phyloP scores from a whole-genome alignment of 2,113 vertebrate species.

The Tetraodon nigroviridis region DNA sequence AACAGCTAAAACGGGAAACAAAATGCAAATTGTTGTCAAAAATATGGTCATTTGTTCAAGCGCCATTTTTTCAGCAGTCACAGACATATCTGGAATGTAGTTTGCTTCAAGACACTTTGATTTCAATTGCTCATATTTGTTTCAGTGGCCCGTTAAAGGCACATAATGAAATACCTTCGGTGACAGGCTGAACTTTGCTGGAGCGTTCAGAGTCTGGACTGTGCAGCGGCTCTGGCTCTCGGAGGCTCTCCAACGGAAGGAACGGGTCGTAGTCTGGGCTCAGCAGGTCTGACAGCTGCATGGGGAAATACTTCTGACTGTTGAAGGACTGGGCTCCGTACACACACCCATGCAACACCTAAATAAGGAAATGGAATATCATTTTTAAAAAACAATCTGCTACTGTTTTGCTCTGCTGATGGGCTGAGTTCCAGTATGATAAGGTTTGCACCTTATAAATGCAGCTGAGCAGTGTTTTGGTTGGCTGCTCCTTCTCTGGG shows the following conservation, averaged over 20 bases:
- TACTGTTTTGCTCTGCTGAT: neutral
- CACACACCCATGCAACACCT: conserved; percentile 97
- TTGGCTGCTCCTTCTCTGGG: conserved; percentile 82
- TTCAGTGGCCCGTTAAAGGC: conserved; percentile 7
- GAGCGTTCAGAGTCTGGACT: conserved; percentile 96
- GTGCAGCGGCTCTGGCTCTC: conserved; percentile 96
- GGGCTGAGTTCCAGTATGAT: neutral
- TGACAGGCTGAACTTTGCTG: conserved; percentile 93
- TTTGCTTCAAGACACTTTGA: too few relatives aligned
- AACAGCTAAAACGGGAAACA: neutral
- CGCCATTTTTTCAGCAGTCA: neutral
- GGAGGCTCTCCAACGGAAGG: conserved; percentile 88
- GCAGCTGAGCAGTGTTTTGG: conserved; percentile 90
- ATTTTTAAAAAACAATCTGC: neutral
- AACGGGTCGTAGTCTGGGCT: conserved; percentile 94
- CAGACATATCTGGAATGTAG: too few relatives aligned
- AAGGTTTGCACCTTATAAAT: conserved; percentile 86
- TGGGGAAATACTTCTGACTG: conserved; percentile 90
- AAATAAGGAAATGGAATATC: neutral
- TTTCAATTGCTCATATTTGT: neutral
- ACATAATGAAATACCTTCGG: conserved; percentile 80
- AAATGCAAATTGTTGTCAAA: neutral
- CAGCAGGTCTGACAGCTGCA: conserved; percentile 90
- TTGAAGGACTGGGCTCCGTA: conserved; percentile 95
- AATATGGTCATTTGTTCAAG: neutral